phyloP scores from a whole-genome alignment of 2,888 invertebrate species.

The Anodontia alba region DNA sequence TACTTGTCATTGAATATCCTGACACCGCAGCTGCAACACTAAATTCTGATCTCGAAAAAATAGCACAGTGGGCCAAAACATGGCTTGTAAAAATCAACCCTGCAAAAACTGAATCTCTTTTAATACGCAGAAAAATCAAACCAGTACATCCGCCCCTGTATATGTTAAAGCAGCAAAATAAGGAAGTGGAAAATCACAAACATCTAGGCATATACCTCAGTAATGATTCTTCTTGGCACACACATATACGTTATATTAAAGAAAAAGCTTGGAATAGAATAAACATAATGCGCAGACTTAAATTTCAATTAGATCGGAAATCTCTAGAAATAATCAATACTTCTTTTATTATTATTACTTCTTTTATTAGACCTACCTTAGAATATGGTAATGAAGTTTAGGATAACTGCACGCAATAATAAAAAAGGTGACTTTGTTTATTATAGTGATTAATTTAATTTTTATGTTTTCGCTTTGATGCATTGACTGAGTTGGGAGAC shows the following conservation, averaged over 20 bases:
- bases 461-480: too few species aligned
- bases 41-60: background rate
- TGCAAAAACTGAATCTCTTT: background rate
- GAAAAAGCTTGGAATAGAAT: background rate
- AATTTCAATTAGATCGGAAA: background rate
- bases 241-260: background rate
- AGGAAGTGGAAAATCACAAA: background rate
- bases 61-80: background rate
- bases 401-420: background rate
- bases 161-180: background rate
- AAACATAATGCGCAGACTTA: background rate
- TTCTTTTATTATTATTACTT: background rate
- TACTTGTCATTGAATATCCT: background rate
- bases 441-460: too few species aligned
- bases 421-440: background rate
- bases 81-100: background rate
- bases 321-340: background rate
- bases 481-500: too few species aligned
- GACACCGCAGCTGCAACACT: background rate
- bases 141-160: background rate
- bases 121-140: background rate
- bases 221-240: background rate
- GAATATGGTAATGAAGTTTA: background rate
- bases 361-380: background rate
- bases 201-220: background rate